Percentiles rank a stretch among this genome's conserved stretches.
phyloP scores from a whole-genome alignment of 64 coral and sea anemone species.

The Porites australiensis region DNA sequence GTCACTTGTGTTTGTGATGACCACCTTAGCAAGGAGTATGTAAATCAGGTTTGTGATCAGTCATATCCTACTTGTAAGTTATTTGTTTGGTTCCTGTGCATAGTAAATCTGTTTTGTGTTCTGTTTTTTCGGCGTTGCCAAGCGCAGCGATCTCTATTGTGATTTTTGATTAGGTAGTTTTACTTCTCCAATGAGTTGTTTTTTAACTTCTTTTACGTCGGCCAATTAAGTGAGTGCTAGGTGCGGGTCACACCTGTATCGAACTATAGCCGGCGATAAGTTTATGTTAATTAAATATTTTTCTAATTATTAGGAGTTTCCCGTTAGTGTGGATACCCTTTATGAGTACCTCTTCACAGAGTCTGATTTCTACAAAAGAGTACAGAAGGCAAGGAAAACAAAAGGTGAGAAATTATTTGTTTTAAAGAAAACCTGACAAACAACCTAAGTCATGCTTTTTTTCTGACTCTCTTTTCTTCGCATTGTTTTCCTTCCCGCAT shows the following conservation, averaged over 20 bases:
- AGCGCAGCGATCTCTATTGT: too few species aligned
- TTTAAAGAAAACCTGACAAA: background rate
- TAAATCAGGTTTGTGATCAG: conserved; percentile 53
- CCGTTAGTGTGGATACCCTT: conserved; percentile 75
- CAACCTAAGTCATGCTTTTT: too few species aligned
- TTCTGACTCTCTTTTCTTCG: too few species aligned
- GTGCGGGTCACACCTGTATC: too few species aligned
- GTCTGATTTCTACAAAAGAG: conserved; percentile 73
- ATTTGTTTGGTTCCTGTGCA: background rate
- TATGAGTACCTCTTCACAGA: conserved; percentile 87
- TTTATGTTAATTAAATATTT: background rate
- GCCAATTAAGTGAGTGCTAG: too few species aligned
- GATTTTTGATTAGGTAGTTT: too few species aligned
- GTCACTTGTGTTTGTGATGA: conserved; percentile 44
- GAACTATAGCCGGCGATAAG: too few species aligned
- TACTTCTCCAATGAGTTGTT: too few species aligned
- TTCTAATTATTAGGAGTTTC: conserved; percentile 61
- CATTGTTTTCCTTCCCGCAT: background rate
- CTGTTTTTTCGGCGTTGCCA: too few species aligned
- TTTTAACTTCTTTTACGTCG: too few species aligned
- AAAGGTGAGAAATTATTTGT: background rate
- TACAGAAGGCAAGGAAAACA: conserved; percentile 63
- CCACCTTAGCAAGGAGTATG: conserved; percentile 52
- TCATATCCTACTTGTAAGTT: background rate
- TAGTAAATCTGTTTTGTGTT: too few species aligned